Evolutionary conservation across 1,140 invertebrate species (phyloP).

Genomic region (Bacillus rossius): DNA sequence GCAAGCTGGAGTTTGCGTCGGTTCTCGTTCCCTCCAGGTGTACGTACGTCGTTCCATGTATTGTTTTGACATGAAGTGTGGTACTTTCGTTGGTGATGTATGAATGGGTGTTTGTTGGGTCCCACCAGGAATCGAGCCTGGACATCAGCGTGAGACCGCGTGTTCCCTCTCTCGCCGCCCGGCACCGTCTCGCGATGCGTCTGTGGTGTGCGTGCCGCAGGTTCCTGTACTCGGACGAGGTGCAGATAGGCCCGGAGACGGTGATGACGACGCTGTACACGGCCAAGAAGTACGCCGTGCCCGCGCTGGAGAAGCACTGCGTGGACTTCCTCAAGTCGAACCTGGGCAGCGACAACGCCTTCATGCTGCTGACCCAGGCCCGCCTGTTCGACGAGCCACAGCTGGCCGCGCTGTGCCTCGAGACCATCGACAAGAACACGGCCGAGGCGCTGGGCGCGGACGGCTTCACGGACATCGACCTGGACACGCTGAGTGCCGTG

Average conservation of each 20-base stretch:
- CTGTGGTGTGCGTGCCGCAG: no score
- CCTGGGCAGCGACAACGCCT: slow-evolving; percentile 79
- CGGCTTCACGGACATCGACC: slow-evolving; percentile 83
- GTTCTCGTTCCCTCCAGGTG: no score
- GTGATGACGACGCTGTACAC: slow-evolving; percentile 85
- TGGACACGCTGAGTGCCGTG: slow-evolving; percentile 73
- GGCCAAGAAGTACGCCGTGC: slow-evolving; percentile 84
- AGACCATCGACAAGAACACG: slow-evolving; percentile 83
- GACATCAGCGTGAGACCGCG: no score
- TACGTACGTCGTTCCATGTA: no score
- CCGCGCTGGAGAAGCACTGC: slow-evolving; percentile 75
- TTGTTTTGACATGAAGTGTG: no score
- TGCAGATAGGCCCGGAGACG: slow-evolving; percentile 79
- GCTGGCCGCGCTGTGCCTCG: slow-evolving; percentile 71
- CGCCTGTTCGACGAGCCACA: slow-evolving; percentile 77
- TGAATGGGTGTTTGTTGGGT: no score
- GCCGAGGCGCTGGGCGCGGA: slow-evolving; percentile 75
- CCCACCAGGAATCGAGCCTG: no score
- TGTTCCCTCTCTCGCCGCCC: no score
- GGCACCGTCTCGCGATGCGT: no score
- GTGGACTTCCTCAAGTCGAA: slow-evolving; percentile 80
- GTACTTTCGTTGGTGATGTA: no score
- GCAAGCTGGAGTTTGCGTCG: no score
- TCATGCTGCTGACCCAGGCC: slow-evolving; percentile 71
- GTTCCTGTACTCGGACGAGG: slow-evolving; percentile 80